Percentiles rank a stretch among this genome's conserved stretches.
Conservation (phyloP, 2,113 vertebrate species). For the Neotoma lepida region DNA sequence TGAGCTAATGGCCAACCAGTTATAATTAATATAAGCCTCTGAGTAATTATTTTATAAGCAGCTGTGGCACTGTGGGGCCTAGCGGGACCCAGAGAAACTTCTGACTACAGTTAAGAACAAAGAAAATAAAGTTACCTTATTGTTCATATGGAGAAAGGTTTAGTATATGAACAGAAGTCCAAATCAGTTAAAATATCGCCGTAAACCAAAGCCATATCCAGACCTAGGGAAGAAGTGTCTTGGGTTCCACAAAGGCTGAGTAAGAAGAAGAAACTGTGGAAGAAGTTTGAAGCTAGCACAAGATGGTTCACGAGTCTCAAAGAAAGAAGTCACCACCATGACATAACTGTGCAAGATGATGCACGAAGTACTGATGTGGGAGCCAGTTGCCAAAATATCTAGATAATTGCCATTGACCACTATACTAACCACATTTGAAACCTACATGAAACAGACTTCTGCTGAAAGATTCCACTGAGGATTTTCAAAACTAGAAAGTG, state of each 20-base stretch:
- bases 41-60: too few species aligned
- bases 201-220: background rate
- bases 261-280: background rate
- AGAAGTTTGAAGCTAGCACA: background rate
- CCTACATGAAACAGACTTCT: too few species aligned
- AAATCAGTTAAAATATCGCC: background rate
- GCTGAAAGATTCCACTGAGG: background rate
- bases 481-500: background rate
- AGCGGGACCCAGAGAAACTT: too few species aligned
- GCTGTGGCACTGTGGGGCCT: too few species aligned
- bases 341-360: background rate
- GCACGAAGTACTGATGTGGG: too few species aligned
- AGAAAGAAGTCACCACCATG: background rate
- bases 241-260: background rate
- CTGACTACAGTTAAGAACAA: background rate
- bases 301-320: background rate
- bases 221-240: background rate
- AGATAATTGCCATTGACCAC: background rate
- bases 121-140: background rate
- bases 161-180: background rate
- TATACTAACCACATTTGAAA: background rate
- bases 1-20: too few species aligned
- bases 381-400: background rate
- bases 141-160: background rate
- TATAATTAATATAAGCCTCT: too few species aligned